Percentiles rank a stretch among this genome's conserved stretches.
phyloP scores from a whole-genome alignment of 2,113 vertebrate species.

The Tauraco erythrolophus region DNA sequence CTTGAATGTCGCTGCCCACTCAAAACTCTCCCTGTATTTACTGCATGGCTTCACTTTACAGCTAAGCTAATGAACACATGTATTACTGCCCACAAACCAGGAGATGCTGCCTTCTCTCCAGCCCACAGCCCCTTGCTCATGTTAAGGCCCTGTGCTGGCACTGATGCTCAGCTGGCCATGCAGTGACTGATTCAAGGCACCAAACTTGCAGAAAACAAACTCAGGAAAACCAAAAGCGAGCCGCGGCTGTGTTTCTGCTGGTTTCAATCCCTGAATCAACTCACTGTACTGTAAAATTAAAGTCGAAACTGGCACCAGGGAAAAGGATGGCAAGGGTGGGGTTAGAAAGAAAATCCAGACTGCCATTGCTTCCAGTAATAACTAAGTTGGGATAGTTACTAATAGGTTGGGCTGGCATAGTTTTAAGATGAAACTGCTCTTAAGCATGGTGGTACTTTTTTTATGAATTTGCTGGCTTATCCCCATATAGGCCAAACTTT shows the following conservation, averaged over 20 bases:
- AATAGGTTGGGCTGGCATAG: too few relatives aligned
- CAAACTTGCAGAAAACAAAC: background rate
- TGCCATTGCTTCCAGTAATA: background rate
- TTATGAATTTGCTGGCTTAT: background rate
- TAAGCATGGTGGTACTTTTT: background rate
- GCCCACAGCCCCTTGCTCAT: background rate
- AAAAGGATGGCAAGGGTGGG: background rate
- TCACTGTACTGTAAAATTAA: background rate
- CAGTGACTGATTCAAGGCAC: background rate
- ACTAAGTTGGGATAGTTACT: background rate
- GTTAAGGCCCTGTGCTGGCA: rapidly evolving
- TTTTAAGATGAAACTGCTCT: background rate
- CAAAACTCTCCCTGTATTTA: background rate
- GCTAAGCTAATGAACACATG: background rate
- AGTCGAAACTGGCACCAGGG: background rate
- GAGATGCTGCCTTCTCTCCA: background rate
- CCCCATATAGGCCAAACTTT: background rate
- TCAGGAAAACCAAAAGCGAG: background rate
- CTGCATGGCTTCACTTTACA: background rate
- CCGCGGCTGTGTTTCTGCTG: background rate
- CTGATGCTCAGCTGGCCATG: background rate
- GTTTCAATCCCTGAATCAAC: background rate
- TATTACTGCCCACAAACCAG: rapidly evolving
- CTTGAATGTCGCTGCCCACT: background rate
- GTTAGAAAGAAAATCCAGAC: background rate